Percentiles rank a stretch among this genome's conserved stretches.
These are phyloP conservation scores for Pteropus rufus DNA, from an alignment of 2,797 vertebrate genomes.

Conservation along the genomic window DNA sequence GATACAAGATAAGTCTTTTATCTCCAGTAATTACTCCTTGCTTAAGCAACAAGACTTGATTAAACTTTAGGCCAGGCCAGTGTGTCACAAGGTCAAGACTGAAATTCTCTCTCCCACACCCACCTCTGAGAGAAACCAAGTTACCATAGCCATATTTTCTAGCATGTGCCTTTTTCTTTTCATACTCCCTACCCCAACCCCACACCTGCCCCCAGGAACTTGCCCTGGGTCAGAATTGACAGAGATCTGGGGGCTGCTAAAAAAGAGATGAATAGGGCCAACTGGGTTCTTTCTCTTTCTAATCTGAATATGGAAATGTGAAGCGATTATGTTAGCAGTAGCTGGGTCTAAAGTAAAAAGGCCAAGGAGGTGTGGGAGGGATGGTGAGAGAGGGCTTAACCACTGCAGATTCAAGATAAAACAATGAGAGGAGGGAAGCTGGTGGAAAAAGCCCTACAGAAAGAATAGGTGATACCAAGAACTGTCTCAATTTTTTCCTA, in stretches of 20 bases:
- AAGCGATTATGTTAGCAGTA: not conserved
- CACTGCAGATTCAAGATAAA: not conserved
- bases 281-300: not conserved
- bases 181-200: not conserved
- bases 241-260: not conserved
- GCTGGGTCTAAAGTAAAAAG: not conserved
- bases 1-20: not conserved
- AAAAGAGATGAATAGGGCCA: not conserved
- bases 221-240: not conserved
- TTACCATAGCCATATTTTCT: not conserved
- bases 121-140: not conserved
- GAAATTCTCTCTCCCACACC: not conserved
- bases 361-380: not conserved
- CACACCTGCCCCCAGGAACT: not conserved
- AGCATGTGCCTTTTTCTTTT: not conserved
- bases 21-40: not conserved
- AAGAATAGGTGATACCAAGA: not conserved
- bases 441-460: not conserved
- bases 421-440: not conserved
- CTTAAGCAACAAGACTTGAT: not conserved
- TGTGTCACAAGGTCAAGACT: not conserved
- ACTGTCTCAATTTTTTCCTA: not conserved
- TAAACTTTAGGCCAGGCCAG: not conserved
- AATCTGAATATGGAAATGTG: not conserved
- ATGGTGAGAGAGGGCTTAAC: rapidly evolving